These are phyloP conservation scores for Sigmodon hispidus DNA, from an alignment of 2,113 vertebrate genomes.

Conservation along the genomic window DNA sequence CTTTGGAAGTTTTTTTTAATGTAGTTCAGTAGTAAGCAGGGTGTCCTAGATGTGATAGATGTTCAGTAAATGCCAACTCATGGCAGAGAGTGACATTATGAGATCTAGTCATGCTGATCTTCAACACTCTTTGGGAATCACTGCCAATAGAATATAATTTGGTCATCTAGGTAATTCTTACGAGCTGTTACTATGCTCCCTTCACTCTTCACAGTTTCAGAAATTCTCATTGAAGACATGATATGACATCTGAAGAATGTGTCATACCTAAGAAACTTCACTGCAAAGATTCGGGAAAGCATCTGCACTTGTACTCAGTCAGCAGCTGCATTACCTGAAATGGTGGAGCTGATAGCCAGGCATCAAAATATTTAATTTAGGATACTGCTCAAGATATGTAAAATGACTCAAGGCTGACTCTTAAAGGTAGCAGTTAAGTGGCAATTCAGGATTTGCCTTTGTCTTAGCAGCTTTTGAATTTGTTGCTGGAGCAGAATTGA, in stretches of 20 bases:
- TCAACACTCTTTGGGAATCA: conserved; percentile 13
- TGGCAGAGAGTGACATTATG: not conserved
- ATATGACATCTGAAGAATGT: not conserved
- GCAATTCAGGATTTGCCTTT: not conserved
- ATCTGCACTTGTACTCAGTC: not conserved
- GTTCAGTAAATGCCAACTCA: not conserved
- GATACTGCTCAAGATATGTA: not conserved
- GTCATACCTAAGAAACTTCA: not conserved
- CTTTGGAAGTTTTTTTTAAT: not conserved
- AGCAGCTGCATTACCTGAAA: not conserved
- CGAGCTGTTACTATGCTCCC: not conserved
- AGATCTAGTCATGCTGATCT: not conserved
- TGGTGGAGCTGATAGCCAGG: not conserved
- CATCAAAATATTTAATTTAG: conserved; percentile 10
- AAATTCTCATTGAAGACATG: not conserved
- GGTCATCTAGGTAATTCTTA: not conserved
- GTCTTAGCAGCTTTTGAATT: conserved; percentile 18
- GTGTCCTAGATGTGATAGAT: not conserved
- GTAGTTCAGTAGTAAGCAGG: not conserved
- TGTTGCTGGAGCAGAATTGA: not conserved
- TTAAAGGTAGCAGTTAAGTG: not conserved
- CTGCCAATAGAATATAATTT: conserved; percentile 47
- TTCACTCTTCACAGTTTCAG: conserved; percentile 6
- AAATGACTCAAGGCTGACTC: not conserved
- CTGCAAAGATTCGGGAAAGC: not conserved